Percentiles rank a stretch among this genome's conserved stretches.
phyloP scores from a whole-genome alignment of 2,113 vertebrate species.

The Equus przewalskii region DNA sequence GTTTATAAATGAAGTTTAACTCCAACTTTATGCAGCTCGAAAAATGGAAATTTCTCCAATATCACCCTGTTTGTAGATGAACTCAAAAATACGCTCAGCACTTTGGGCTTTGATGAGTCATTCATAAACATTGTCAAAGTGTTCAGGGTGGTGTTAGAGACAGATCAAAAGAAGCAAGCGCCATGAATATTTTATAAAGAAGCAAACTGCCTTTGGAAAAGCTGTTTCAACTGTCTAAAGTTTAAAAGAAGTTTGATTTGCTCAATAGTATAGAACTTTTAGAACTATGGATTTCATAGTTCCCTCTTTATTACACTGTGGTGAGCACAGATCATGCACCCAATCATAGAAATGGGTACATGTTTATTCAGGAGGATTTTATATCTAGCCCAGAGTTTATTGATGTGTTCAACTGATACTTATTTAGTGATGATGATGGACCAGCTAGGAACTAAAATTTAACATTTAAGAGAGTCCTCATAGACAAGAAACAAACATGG shows the following conservation, averaged over 20 bases:
- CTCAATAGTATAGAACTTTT: conserved; percentile 48
- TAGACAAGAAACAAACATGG: neutral
- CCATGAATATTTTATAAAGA: conserved; percentile 68
- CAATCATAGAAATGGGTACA: neutral
- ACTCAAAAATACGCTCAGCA: conserved; percentile 45
- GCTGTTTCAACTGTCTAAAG: conserved; percentile 21
- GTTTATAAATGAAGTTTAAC: conserved; percentile 24
- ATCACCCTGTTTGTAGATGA: conserved; percentile 55
- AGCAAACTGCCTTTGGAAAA: conserved; percentile 57
- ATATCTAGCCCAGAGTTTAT: neutral
- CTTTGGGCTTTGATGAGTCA: conserved; percentile 70
- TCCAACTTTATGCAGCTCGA: neutral
- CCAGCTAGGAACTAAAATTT: conserved; percentile 9
- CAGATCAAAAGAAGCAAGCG: conserved; percentile 67
- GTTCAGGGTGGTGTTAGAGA: neutral
- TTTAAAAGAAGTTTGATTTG: conserved; percentile 57
- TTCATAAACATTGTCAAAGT: conserved; percentile 69
- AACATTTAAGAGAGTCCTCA: neutral
- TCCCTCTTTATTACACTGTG: neutral
- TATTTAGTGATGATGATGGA: neutral
- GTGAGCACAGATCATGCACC: neutral
- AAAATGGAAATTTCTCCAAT: conserved; percentile 52
- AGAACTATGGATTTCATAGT: neutral
- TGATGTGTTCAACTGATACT: neutral
- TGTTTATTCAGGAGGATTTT: neutral